Base-by-base conservation (phyloP, 2,113 vertebrate species). In the Stercorarius parasiticus region DNA sequence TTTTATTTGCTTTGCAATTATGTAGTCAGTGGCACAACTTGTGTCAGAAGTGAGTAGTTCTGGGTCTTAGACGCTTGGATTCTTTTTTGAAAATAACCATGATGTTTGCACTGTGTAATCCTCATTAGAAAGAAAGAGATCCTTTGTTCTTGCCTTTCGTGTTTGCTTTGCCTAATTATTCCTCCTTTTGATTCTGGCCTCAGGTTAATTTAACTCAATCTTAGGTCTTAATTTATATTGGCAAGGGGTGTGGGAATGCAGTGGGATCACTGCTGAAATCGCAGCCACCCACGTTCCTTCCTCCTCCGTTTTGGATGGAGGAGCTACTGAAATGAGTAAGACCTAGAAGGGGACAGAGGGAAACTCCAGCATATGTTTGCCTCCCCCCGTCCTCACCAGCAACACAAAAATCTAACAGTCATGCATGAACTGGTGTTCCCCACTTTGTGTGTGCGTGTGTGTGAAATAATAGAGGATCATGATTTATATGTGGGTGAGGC, bases 391-490 rank as follows among this genome's bases (percentile, higher is more conserved):
- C 4, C 8, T 10, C 9, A 5, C 11, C 43, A 38, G 53, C 38
- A 77, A 65, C 58, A 19, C 22, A 53, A 70, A 92, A 47, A 50
- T 38, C n/a, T 59, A 25, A 4, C 18, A 50, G 71, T 88, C 15
- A 7, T 1, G 3, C 13, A 2, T 1, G 0, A 77, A 36, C 5
- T 2, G 3, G 29, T 3, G 0, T 50, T 84, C 13, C 29, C 11
- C 8, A 12, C 62, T 74, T 81, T 34, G 2, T 47, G 6, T 34
- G 11, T 36, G 42, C 42, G 16, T 49, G 17, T 47, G 40, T 49
- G 52, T 67, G 34, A 67, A 84, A 49, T 61, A 74, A 56, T 49
- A 34, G 6, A 52, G 47, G 59, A 29, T 70, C 7, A 3, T 19
- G 30, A 53, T 88, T 82, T 93, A 25, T 62, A 2, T 22, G 23